Evolutionary conservation across 53 echinoderm and acorn worm genomes (phyloP), one percentile per base, ranked within the genome.

Genomic region (Holothuria scabra): DNA sequence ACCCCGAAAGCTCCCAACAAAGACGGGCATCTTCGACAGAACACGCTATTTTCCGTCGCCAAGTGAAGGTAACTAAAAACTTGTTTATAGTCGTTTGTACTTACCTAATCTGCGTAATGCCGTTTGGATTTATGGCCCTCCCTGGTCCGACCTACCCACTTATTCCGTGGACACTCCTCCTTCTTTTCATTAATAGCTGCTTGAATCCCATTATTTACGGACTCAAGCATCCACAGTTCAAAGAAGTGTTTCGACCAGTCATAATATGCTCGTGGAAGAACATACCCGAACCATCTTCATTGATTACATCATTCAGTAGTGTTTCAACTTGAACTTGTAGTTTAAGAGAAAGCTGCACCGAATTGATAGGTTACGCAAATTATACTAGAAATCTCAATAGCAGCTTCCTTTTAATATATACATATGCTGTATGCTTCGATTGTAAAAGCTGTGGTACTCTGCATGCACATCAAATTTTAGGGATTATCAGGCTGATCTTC

Each of bases 61-160:
- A 76, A 57, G 58, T 76, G 2, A 76, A 25, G 32, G 76, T 76
- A 4, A 56, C 89, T 79, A 84, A 89, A 59, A 89, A 89, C 52
- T 69, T 89, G 31, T 69, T 89, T 29, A 67, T 71, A 22, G 89
- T 84, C 41, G 62, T 84, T 26, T 89, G 89, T 46, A 75, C 67
- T 1, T 89, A 67, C 84, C 30, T 82, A 55, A 46, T 74, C 37
- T 89, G 89, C 37, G 84, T 89, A 44, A 84, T 84, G 38, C 89
- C 89, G 14, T 84, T 66, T 70, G 64, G 56, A 19, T 2, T 81
- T 14, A 63, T 26, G 28, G 57, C 18, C 44, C 34, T 41, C 12
- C 34, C 58, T 38, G 26, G 14, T 0, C 12, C n/a, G 28, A 56
- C 29, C 12, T 56, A 29, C 56, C 48, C 56, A 0, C 28, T 46